Base-by-base conservation (phyloP, 2,113 vertebrate genomes). In the Dendrocopos noguchii region DNA sequence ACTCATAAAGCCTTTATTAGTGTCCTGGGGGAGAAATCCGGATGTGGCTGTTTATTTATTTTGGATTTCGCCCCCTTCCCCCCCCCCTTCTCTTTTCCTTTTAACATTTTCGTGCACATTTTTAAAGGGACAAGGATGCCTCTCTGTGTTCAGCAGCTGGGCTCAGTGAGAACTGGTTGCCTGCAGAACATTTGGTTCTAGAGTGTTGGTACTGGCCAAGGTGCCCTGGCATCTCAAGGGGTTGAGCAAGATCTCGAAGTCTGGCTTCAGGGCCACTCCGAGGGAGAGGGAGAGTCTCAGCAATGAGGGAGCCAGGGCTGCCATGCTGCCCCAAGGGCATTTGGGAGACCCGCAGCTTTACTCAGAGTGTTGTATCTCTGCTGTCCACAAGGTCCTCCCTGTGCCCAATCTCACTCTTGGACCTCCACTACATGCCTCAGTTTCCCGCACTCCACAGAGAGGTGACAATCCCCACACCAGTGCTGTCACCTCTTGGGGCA, bases 11-110 rank as follows among this genome's bases (percentile, higher is more conserved):
- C 86, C 93, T 97, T 97, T 96, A 96, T 90, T 96, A 95, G 93
- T 12, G 65, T 97, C 97, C 96, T 97, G 9, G 91, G 97, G 97
- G 97, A 97, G 97, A 96, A 97, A 97, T 97, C 97, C 97, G 94
- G 97, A 97, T 97, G 95, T 91, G 90, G 96, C 85, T 79, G 85
- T 92, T 94, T 97, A 96, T 97, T 98, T 97, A 95, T 95, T 96
- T 97, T 97, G 97, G 97, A 97, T 96, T 94, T 95, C 8, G 19
- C 76, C 46, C 92, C 36, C 36, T 36, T 36, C 10, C 10, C 10
- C 10, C 10, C 42, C 42, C 42, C 42, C 42, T 20, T 22, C 79
- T 84, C 60, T 80, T 92, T 90, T 77, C 77, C 64, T 91, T 96
- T 89, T 66, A 95, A 90, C 79, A 29, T 95, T 92, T 70, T 44